Percentiles rank a stretch among this genome's conserved stretches.
These are phyloP conservation scores for Thryonomys swinderianus DNA, from an alignment of 2,113 vertebrate species.

Conservation along the genomic window DNA sequence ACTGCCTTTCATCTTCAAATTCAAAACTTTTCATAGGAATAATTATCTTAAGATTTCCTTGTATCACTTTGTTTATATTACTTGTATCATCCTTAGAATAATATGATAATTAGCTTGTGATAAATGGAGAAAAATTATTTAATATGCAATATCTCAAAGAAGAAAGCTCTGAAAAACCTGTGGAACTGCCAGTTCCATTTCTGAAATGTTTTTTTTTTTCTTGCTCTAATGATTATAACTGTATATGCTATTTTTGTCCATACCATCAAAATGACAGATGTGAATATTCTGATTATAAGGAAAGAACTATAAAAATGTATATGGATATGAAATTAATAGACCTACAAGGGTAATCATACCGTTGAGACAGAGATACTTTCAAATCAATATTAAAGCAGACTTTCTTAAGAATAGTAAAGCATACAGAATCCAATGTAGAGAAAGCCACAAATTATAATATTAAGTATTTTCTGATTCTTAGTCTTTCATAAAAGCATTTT, in stretches of 20 bases:
- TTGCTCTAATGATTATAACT: slow-evolving; percentile 1
- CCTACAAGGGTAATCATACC: slow-evolving; percentile 62
- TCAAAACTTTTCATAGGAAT: background rate
- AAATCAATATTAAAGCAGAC: slow-evolving; percentile 51
- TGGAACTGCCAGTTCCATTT: background rate
- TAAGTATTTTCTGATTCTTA: slow-evolving; percentile 55
- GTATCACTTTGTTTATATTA: background rate
- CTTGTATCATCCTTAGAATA: background rate
- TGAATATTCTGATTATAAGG: slow-evolving; percentile 66
- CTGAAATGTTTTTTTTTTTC: background rate
- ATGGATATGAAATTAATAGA: slow-evolving; percentile 73
- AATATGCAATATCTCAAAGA: background rate
- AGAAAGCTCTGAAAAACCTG: background rate
- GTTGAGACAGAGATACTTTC: slow-evolving; percentile 68
- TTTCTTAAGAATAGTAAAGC: slow-evolving; percentile 12
- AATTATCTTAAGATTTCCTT: slow-evolving; percentile 5
- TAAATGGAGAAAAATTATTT: background rate
- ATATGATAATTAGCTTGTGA: background rate
- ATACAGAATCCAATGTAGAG: slow-evolving; percentile 18
- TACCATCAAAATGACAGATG: slow-evolving; percentile 74
- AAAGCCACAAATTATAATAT: background rate
- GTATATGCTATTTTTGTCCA: slow-evolving; percentile 52
- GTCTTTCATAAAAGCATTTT: background rate
- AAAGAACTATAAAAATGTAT: slow-evolving; percentile 76
- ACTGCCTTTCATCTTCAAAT: slow-evolving; percentile 46